These are phyloP conservation scores for Copsychus sechellarum DNA, from an alignment of 2,113 vertebrate species.

Conservation along the genomic window DNA sequence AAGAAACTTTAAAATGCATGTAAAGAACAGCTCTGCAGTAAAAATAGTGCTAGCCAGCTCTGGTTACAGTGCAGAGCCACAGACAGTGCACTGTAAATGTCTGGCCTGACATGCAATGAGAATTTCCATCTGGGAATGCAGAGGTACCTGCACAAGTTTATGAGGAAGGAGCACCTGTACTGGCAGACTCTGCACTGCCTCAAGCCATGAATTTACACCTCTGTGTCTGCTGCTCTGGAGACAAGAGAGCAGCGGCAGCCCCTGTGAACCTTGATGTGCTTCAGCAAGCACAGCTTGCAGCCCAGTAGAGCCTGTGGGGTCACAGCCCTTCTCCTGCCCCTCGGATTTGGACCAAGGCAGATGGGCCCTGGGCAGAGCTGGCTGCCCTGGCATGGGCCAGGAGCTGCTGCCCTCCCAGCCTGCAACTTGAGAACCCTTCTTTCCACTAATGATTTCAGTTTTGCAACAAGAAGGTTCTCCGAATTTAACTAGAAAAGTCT, in stretches of 20 bases:
- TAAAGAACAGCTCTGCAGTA: background rate
- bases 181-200: background rate
- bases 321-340: background rate
- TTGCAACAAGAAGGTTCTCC: background rate
- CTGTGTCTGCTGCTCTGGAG: rapidly evolving
- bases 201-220: background rate
- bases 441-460: background rate
- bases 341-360: background rate
- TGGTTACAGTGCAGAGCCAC: background rate
- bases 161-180: background rate
- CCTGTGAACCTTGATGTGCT: background rate
- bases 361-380: background rate
- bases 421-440: background rate
- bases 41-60: background rate
- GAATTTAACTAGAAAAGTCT: background rate
- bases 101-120: background rate
- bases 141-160: background rate
- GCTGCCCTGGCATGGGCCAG: background rate
- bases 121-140: background rate
- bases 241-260: background rate
- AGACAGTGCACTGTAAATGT: background rate
- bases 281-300: too few relatives aligned
- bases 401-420: background rate
- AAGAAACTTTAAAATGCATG: background rate
- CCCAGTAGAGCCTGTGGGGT: rapidly evolving